Evolutionary conservation across 2,888 invertebrate species (phyloP).

Genomic region (Argyra leucocephala): DNA sequence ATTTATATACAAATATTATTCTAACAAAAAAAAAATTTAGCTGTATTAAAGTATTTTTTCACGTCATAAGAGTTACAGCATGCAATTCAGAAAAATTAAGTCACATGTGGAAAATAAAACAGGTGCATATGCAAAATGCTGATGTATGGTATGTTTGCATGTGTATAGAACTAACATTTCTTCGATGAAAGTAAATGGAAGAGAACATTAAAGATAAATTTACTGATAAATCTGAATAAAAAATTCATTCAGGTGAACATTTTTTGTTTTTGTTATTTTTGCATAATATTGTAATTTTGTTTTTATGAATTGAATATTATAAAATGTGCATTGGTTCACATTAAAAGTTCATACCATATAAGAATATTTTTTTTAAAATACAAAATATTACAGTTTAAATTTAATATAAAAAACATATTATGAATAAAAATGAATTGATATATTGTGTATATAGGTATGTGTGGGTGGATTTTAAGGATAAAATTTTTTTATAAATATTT

Average conservation of each 20-base stretch:
- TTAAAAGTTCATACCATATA: not conserved
- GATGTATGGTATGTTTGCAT: not conserved
- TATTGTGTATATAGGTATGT: no score
- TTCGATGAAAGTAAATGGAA: not conserved
- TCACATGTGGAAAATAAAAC: not conserved
- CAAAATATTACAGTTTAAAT: no score
- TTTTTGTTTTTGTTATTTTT: not conserved
- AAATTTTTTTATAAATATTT: no score
- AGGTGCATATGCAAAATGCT: not conserved
- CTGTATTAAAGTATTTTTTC: no score
- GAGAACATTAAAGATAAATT: not conserved
- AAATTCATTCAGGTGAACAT: not conserved
- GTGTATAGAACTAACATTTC: not conserved
- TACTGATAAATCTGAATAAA: slow-evolving; percentile 4
- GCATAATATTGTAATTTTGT: not conserved
- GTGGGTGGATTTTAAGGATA: no score
- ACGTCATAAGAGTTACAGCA: no score
- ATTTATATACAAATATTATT: no score
- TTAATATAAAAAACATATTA: no score
- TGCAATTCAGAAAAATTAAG: not conserved
- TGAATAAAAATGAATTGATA: no score
- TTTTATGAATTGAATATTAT: slow-evolving; percentile 1
- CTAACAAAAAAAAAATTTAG: no score
- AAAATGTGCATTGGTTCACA: not conserved
- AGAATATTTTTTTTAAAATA: no score